A percentile compares a stretch with the other conserved stretches of the same genome.
phyloP scores from a whole-genome alignment of 2,113 vertebrate genomes.

The Paraplagusia blochii region DNA sequence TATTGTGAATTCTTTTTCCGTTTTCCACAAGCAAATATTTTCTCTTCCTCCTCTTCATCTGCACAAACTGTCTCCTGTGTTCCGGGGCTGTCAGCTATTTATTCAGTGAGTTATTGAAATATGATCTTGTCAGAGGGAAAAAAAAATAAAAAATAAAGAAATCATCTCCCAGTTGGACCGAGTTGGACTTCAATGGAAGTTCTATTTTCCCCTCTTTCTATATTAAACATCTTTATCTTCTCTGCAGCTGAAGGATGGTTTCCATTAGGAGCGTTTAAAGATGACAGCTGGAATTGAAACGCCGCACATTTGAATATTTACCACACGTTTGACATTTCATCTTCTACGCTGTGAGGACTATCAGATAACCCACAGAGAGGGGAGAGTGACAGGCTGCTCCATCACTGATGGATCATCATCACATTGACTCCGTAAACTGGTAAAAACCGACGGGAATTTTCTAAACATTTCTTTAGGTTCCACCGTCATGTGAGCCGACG shows the following conservation, averaged over 20 bases:
- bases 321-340: too few relatives aligned
- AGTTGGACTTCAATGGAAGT: slow-evolving; percentile 1
- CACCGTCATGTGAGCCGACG: background rate
- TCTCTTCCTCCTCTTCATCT: slow-evolving; percentile 3
- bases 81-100: slow-evolving; percentile 7
- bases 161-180: background rate
- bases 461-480: slow-evolving; percentile 1
- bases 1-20: background rate
- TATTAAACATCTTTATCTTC: slow-evolving; percentile 18
- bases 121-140: slow-evolving; percentile 4
- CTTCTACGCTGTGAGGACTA: background rate
- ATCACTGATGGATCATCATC: background rate
- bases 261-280: slow-evolving; percentile 23
- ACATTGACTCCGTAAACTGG: background rate
- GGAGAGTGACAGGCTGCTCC: background rate
- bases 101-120: slow-evolving; percentile 19
- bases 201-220: background rate
- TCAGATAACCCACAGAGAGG: too few relatives aligned
- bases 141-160: too few relatives aligned
- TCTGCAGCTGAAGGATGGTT: slow-evolving; percentile 8
- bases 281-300: slow-evolving; percentile 15
- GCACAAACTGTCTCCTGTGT: slow-evolving; percentile 13
- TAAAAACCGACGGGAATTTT: background rate
- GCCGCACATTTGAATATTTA: too few relatives aligned
- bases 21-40: slow-evolving; percentile 21